These are phyloP conservation scores for Sarcophaga peregrina DNA, from an alignment of 1,140 invertebrate genomes.

Conservation along the genomic window DNA sequence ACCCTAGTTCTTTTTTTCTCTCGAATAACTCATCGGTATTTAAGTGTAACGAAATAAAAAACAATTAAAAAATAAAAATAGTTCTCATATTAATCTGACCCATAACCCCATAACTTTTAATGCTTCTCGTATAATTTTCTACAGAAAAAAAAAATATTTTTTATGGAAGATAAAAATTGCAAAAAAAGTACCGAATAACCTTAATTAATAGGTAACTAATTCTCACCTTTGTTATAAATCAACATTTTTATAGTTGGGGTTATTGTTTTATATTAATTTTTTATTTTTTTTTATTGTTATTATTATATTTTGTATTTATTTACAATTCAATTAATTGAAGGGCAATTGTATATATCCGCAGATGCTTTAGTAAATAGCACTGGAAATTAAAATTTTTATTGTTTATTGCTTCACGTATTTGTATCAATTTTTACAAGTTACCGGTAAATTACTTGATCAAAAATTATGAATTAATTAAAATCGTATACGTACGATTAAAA, in stretches of 20 bases:
- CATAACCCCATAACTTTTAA: neutral
- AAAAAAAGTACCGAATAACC: constrained; percentile 13
- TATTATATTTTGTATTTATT: neutral
- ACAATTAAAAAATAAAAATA: too few relatives aligned
- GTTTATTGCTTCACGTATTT: neutral
- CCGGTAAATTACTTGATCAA: neutral
- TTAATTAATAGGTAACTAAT: constrained; percentile 3
- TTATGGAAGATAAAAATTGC: neutral
- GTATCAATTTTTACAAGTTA: neutral
- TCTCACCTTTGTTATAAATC: constrained; percentile 25
- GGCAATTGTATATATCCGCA: neutral
- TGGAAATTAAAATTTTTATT: neutral
- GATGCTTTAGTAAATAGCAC: neutral
- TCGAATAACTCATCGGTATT: too few relatives aligned
- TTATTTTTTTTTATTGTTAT: neutral
- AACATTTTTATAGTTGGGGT: constrained; percentile 1
- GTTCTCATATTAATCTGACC: neutral
- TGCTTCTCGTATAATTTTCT: neutral
- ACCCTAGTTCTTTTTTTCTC: too few relatives aligned
- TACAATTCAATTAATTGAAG: neutral
- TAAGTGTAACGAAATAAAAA: too few relatives aligned
- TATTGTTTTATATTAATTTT: neutral
- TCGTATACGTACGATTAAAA: neutral
- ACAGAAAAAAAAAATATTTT: neutral
- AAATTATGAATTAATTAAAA: neutral